Evolutionary conservation across 1,140 invertebrate genomes (phyloP), one percentile per base, ranked within the genome.

Genomic region (Adelges cooleyi): DNA sequence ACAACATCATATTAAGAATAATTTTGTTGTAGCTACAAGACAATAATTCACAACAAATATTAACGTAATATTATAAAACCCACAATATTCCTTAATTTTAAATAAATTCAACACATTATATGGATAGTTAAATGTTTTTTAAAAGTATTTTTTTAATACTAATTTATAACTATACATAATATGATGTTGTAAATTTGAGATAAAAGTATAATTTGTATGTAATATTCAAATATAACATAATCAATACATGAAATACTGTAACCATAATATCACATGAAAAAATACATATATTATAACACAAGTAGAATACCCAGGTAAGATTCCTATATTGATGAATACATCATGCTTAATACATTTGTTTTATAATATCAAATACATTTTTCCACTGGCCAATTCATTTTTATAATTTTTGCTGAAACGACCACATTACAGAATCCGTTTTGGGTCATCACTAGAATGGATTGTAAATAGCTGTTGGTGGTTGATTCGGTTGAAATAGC

Each of bases 401-500:
- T n/a, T n/a, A n/a, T n/a, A n/a, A n/a, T n/a, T n/a, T n/a, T n/a
- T n/a, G n/a, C n/a, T n/a, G n/a, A n/a, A n/a, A n/a, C n/a, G n/a
- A n/a, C n/a, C n/a, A n/a, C n/a, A n/a, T n/a, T n/a, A n/a, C n/a
- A n/a, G n/a, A n/a, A n/a, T n/a, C n/a, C n/a, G n/a, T n/a, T n/a
- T n/a, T n/a, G n/a, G n/a, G n/a, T 53, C 20, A 29, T 62, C 36
- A 62, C 11, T 62, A 25, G 8, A 25, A 20, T 15, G 54, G 54
- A 46, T 62, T 62, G 15, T 48, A 62, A 29, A 48, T 29, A 33
- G 10, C 44, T 22, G 56, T 15, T 1, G 56, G 22, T 8, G 36
- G 17, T 33, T 62, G 42, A 48, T 33, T 62, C 15, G 18, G 27
- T 11, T 48, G 56, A 13, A 62, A 62, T 46, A 62, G 44, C 46